Percentiles rank a stretch among this genome's conserved stretches.
Conservation (phyloP, 1,140 invertebrate genomes). For the Tenebrio molitor region DNA sequence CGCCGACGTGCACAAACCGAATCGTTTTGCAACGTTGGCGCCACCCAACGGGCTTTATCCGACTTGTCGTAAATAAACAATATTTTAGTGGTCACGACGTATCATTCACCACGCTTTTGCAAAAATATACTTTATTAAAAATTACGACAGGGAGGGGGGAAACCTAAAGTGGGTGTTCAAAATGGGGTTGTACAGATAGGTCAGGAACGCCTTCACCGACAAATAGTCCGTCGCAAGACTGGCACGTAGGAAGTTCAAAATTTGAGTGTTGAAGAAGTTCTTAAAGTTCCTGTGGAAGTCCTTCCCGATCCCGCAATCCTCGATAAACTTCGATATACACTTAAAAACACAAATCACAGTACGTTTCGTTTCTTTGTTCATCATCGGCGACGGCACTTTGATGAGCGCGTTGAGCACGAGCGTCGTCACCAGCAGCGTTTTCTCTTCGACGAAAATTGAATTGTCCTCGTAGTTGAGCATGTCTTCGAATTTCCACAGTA, state of each 20-base stretch:
- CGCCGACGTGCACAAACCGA: background rate
- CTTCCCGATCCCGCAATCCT: conserved; percentile 51
- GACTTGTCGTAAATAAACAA: conserved; percentile 18
- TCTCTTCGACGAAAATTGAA: conserved; percentile 61
- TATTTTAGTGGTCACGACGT: conserved; percentile 11
- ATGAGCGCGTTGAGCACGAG: conserved; percentile 55
- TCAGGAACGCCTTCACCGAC: conserved; percentile 1
- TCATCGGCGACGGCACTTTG: conserved; percentile 53
- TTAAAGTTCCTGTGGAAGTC: conserved; percentile 55
- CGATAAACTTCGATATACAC: conserved; percentile 55
- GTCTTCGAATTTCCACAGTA: conserved; percentile 60
- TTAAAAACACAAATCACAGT: conserved; percentile 59
- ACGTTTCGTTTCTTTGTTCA: conserved; percentile 55
- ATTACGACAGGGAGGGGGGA: background rate
- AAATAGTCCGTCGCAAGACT: background rate
- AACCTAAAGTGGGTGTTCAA: background rate
- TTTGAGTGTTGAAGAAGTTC: conserved; percentile 53
- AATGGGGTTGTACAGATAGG: conserved; percentile 19
- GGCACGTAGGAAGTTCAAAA: conserved; percentile 34
- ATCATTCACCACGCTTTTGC: no score
- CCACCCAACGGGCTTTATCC: background rate
- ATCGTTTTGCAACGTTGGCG: background rate
- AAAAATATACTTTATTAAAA: background rate
- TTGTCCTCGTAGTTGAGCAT: conserved; percentile 59
- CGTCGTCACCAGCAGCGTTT: conserved; percentile 57